phyloP scores from a whole-genome alignment of 2,888 invertebrate species.

The Callimorpha dominula region DNA sequence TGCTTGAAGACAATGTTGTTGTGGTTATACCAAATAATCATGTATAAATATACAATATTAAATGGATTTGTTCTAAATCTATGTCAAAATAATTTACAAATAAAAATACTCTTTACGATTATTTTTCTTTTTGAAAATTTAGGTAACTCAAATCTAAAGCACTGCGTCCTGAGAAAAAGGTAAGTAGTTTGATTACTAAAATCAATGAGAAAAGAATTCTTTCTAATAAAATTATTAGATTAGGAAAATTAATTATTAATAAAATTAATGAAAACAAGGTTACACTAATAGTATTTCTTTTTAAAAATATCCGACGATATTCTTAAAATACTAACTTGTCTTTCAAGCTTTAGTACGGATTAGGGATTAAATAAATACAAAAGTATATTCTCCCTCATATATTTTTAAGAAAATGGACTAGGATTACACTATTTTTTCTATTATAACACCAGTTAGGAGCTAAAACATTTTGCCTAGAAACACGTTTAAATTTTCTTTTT shows the following conservation, averaged over 20 bases:
- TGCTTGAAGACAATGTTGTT: no score
- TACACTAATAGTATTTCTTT: not conserved
- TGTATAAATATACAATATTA: no score
- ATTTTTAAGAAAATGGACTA: conserved; percentile 3
- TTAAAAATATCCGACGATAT: not conserved
- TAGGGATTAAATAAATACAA: not conserved
- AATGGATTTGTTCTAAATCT: no score
- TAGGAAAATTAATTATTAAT: no score
- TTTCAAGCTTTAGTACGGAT: not conserved
- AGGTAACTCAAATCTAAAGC: no score
- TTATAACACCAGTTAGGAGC: conserved; percentile 19
- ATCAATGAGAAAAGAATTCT: not conserved
- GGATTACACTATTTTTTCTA: conserved; percentile 19
- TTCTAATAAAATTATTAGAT: not conserved
- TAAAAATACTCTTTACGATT: no score
- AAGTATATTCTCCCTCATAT: not conserved
- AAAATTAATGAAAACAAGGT: no score
- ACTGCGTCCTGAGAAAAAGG: no score
- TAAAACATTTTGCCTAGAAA: conserved; percentile 43
- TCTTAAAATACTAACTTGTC: not conserved
- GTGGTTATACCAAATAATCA: no score
- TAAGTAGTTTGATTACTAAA: not conserved
- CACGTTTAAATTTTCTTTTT: conserved; percentile 47
- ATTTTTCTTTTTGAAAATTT: no score
- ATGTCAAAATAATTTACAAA: no score